Conservation (phyloP, 2,113 vertebrate species). For the Pseudorhombus dupliciocellatus region DNA sequence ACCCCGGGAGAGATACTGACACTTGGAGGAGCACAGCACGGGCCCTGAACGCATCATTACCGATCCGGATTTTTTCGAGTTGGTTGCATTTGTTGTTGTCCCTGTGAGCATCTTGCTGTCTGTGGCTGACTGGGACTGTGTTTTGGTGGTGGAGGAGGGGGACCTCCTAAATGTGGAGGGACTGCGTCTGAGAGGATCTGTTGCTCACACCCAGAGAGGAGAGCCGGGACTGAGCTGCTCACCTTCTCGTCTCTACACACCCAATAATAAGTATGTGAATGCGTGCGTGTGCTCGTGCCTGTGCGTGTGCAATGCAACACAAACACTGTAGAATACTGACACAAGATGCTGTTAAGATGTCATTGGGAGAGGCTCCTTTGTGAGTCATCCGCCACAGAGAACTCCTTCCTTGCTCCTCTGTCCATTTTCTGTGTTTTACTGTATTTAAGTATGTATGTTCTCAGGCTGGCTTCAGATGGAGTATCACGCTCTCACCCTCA, state of each 20-base stretch:
- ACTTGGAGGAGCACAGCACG: conserved; percentile 53
- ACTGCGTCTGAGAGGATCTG: conserved; percentile 59
- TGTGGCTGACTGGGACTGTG: not conserved
- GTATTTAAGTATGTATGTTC: not conserved
- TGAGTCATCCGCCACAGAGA: conserved; percentile 26
- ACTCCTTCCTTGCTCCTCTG: not conserved
- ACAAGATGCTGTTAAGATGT: conserved; percentile 4
- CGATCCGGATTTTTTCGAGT: conserved; percentile 37
- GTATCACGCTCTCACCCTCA: conserved; percentile 20
- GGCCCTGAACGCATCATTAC: conserved; percentile 31
- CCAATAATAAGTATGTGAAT: conserved; percentile 74
- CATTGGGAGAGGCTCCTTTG: conserved; percentile 6
- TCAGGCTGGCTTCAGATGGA: not conserved
- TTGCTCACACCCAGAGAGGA: conserved; percentile 55
- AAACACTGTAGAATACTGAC: not conserved
- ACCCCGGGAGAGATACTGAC: conserved; percentile 64
- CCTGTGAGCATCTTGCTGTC: conserved; percentile 52
- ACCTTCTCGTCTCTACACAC: conserved; percentile 63
- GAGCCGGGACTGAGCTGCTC: conserved; percentile 53
- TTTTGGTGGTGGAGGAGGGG: not conserved
- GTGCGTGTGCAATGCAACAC: conserved; percentile 36
- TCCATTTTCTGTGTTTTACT: not conserved
- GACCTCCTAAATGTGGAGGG: conserved; percentile 65
- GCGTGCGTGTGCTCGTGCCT: conserved; percentile 18
- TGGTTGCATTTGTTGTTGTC: conserved; percentile 40